A percentile compares a stretch with the other conserved stretches of the same genome.
Conservation (phyloP, 2,888 invertebrate species). For the Machimus atricapillus region DNA sequence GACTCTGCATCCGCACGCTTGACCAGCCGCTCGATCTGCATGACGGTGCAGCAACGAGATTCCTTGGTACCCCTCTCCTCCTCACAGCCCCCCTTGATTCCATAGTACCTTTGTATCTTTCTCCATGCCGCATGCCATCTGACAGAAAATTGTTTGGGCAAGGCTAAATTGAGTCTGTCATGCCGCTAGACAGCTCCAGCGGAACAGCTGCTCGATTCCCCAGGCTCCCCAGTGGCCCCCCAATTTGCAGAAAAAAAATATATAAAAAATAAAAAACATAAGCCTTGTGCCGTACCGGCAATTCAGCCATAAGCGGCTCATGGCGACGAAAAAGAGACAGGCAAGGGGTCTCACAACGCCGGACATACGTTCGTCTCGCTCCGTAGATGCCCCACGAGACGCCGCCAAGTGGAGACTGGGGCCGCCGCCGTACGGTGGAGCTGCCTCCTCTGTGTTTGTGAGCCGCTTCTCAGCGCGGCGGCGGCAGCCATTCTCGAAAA, state of each 20-base stretch:
- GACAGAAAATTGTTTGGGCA: not conserved
- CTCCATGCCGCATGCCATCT: not conserved
- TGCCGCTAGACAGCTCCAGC: not conserved
- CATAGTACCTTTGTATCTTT: not conserved
- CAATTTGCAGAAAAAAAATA: not conserved
- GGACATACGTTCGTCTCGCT: not conserved
- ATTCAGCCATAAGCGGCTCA: constrained; percentile 1
- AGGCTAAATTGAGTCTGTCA: not conserved
- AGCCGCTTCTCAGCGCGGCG: not conserved
- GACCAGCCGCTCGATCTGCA: not conserved
- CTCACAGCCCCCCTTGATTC: too few relatives aligned
- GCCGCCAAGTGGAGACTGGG: not conserved
- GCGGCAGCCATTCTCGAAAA: constrained; percentile 32
- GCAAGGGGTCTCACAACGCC: not conserved
- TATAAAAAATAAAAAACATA: too few relatives aligned
- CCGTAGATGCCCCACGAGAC: not conserved
- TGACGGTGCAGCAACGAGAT: not conserved
- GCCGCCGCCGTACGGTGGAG: not conserved
- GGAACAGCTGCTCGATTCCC: not conserved
- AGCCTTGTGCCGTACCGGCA: not conserved
- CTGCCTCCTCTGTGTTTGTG: not conserved
- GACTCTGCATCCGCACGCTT: not conserved
- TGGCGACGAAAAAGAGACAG: not conserved
- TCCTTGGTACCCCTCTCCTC: not conserved
- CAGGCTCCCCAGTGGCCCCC: not conserved